Percentiles rank a stretch among this genome's conserved stretches.
These are phyloP conservation scores for Drosophila trichaetosa DNA, from an alignment of 2,888 invertebrate species.

Conservation along the genomic window DNA sequence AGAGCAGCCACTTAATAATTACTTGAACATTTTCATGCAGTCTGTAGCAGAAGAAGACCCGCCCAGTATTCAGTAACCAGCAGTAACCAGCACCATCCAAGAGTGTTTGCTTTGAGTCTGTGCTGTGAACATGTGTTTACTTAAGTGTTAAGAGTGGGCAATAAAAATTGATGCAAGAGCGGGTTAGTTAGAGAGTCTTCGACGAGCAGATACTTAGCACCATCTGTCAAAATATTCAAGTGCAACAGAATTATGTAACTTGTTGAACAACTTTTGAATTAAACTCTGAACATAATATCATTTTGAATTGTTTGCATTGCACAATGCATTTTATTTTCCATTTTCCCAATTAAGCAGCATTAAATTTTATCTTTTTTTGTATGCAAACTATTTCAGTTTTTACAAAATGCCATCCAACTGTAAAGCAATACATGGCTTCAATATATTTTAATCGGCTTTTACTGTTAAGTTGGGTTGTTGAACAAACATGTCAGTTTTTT, in stretches of 20 bases:
- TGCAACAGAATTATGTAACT: neutral
- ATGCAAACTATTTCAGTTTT: neutral
- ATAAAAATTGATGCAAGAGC: constrained; percentile 20
- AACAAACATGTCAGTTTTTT: neutral
- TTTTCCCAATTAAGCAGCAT: neutral
- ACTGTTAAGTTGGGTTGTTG: neutral
- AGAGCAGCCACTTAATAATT: constrained; percentile 78
- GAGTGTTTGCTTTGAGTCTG: constrained; percentile 41
- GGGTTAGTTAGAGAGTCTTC: neutral
- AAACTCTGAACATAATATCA: neutral
- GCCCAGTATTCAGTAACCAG: neutral
- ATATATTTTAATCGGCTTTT: neutral
- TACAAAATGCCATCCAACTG: neutral
- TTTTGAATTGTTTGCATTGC: neutral
- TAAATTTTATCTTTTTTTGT: neutral
- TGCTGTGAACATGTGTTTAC: constrained; percentile 71
- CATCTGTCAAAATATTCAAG: neutral
- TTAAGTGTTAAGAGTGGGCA: constrained; percentile 64
- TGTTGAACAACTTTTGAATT: neutral
- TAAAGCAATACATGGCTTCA: neutral
- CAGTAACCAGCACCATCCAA: constrained; percentile 7
- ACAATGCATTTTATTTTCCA: neutral
- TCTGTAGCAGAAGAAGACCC: constrained; percentile 36
- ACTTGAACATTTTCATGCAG: constrained; percentile 75
- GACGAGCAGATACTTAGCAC: constrained; percentile 6